Percentiles rank a stretch among this genome's conserved stretches.
Evolutionary conservation across 1,140 invertebrate genomes (phyloP).

Genomic region (Lepidurus arcticus): DNA sequence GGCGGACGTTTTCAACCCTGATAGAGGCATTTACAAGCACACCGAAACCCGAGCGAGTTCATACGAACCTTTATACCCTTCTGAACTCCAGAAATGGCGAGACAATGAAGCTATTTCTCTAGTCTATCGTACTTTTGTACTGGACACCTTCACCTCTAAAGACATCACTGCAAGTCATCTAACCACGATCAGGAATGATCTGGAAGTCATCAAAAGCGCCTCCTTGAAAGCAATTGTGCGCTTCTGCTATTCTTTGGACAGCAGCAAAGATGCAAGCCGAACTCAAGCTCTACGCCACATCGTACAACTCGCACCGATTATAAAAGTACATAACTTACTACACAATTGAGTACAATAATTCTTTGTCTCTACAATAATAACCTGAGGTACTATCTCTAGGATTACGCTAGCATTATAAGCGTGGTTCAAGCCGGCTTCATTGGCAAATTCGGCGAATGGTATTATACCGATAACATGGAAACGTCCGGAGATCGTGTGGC

Average conservation of each 20-base stretch:
- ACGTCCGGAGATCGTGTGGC: not conserved
- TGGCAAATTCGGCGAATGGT: conserved; percentile 33
- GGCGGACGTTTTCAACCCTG: conserved; percentile 24
- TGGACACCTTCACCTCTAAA: conserved; percentile 25
- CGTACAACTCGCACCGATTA: conserved; percentile 25
- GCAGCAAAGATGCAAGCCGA: conserved; percentile 25
- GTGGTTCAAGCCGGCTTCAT: conserved; percentile 32
- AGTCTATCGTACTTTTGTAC: conserved; percentile 24
- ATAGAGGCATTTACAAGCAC: conserved; percentile 26
- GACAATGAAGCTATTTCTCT: conserved; percentile 12
- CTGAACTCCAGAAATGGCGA: not conserved
- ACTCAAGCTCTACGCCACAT: conserved; percentile 29
- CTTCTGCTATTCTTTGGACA: conserved; percentile 25
- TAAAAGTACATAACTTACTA: conserved; percentile 1
- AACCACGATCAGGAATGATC: conserved; percentile 20
- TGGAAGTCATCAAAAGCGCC: not conserved
- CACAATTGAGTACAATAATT: too few relatives aligned
- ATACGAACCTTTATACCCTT: not conserved
- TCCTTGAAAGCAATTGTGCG: conserved; percentile 30
- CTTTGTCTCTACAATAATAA: not conserved
- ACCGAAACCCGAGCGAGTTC: not conserved
- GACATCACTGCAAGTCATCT: conserved; percentile 26
- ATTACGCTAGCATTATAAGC: conserved; percentile 13
- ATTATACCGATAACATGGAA: conserved; percentile 24
- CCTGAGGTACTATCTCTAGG: not conserved